These are phyloP conservation scores for Cartodere bifasciata DNA, from an alignment of 2,888 invertebrate genomes.

Conservation along the genomic window DNA sequence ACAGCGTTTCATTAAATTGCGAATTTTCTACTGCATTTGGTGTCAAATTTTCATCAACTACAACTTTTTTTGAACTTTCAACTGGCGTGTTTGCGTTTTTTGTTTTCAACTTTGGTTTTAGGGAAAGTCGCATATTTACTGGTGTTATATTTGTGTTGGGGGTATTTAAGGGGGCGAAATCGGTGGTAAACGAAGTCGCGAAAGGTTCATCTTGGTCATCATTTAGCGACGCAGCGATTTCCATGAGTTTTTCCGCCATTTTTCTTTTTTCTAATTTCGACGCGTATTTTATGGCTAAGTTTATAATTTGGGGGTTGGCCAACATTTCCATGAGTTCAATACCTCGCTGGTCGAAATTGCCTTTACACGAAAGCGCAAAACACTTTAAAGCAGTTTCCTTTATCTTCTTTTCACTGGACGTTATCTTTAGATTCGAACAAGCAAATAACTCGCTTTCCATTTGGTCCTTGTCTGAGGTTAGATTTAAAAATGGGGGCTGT, in stretches of 20 bases:
- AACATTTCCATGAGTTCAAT: constrained; percentile 76
- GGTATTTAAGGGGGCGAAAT: too few species aligned
- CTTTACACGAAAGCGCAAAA: constrained; percentile 80
- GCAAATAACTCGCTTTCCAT: constrained; percentile 64
- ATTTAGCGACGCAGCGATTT: constrained; percentile 22
- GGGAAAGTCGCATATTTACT: too few species aligned
- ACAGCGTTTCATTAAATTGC: too few species aligned
- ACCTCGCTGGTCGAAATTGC: constrained; percentile 74
- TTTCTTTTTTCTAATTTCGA: constrained; percentile 62
- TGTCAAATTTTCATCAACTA: constrained; percentile 1
- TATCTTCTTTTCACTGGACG: constrained; percentile 52
- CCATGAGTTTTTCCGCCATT: constrained; percentile 61
- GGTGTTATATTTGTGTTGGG: too few species aligned
- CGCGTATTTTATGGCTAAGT: constrained; percentile 82
- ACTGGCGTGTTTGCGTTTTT: constrained; percentile 4
- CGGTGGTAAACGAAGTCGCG: too few species aligned
- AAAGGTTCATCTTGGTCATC: constrained; percentile 18
- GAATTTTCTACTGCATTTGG: too few species aligned
- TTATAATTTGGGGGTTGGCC: constrained; percentile 61
- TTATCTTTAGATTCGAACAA: constrained; percentile 46
- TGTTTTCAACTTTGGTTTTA: too few species aligned
- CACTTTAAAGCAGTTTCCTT: constrained; percentile 76
- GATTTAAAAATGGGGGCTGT: constrained; percentile 36
- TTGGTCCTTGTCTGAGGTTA: constrained; percentile 63
- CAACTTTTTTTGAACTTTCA: constrained; percentile 3